A percentile compares a stretch with the other conserved stretches of the same genome.
Conservation (phyloP, 2,797 vertebrate genomes). For the Anabacerthia variegaticeps region DNA sequence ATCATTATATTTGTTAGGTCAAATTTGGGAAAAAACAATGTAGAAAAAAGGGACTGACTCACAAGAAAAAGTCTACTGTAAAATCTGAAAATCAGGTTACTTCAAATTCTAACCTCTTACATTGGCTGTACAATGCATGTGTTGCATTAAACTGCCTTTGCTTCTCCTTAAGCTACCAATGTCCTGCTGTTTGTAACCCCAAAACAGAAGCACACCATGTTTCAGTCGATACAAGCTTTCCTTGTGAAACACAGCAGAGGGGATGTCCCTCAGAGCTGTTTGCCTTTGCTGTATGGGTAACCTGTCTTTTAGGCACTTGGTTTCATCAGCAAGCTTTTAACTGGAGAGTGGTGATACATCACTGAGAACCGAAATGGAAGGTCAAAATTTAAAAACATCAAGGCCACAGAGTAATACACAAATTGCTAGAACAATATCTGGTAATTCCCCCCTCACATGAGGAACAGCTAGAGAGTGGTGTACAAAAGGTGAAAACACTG, state of each 20-base stretch:
- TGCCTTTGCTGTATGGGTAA: background rate
- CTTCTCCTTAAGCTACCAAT: background rate
- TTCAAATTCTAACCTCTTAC: background rate
- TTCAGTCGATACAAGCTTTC: background rate
- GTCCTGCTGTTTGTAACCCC: background rate
- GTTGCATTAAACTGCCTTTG: background rate
- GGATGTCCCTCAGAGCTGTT: background rate
- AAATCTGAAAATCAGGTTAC: background rate
- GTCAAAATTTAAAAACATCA: background rate
- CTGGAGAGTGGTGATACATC: background rate
- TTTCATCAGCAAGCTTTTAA: background rate
- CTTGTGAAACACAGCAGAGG: rapidly evolving
- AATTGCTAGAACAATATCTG: background rate
- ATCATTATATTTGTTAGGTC: background rate
- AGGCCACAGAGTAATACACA: background rate
- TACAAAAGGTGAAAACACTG: background rate
- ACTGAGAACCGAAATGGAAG: background rate
- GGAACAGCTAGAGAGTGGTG: background rate
- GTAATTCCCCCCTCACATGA: background rate
- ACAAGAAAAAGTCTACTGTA: background rate
- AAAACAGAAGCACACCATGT: rapidly evolving
- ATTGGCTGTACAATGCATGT: background rate
- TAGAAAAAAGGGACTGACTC: background rate
- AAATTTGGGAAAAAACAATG: background rate
- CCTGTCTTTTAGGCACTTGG: background rate